Base-by-base conservation (phyloP, 1,140 invertebrate genomes). In the Sarcophaga bullata region DNA sequence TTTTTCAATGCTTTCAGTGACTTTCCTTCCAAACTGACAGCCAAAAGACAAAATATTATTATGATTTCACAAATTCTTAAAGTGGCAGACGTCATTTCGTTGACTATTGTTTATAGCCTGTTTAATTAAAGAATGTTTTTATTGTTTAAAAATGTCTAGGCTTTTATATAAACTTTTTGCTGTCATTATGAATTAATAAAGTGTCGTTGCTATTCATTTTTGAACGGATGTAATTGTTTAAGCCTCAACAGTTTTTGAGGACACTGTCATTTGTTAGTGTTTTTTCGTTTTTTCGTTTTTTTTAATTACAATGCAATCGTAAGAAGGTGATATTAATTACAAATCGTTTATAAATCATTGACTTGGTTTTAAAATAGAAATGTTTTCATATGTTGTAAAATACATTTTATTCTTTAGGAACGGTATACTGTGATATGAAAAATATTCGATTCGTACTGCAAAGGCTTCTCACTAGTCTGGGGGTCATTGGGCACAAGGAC, bases 161-260 rank as follows among this genome's bases (percentile, higher is more conserved):
- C 8, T 78, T 78, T 78, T 78, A 76, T 78, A 78, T 68, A 68
- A 68, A 68, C 62, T 68, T 68, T 68, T 68, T 19, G 0, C 9
- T 19, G 19, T 52, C 8, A 52, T 6, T 52, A 52, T 52, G 1
- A 52, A 52, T 6, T 52, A 68, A n/a, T 11, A 62, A 17, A 9
- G 17, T 68, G 8, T 37, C 25, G 6, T 68, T 19, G 62, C 62
- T 68, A 6, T 25, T 19, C 19, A 19, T 68, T 19, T 9, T 68
- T 19, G n/a, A 68, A 68, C 62, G 62, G 62, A 68, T 68, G 50
- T 62, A 62, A 68, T 19, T 68, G 15, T 19, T 25, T 19, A 68
- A 8, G 62, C 62, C 10, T 68, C 17, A 19, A 17, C 17, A 19
- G n/a, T 68, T 68, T 68, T 68, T 68, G 62, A 68, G 62, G 62